Evolutionary conservation across 2,888 invertebrate genomes (phyloP), one percentile per base, ranked within the genome.

Genomic region (Megaustenia siamemsis): DNA sequence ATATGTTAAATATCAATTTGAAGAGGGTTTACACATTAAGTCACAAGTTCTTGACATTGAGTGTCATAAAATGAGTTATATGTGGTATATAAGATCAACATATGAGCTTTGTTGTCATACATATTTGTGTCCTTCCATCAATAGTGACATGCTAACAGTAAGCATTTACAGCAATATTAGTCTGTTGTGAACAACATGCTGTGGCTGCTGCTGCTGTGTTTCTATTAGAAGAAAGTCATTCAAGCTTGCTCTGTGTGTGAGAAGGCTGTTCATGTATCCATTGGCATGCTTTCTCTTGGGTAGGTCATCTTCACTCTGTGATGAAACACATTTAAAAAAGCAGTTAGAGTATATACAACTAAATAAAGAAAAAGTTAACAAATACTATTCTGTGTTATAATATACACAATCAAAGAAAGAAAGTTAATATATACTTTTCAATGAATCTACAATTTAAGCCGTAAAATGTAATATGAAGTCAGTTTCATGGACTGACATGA

Each of bases 211-310:
- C 32, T 63, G 63, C 6, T 10, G 12, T 12, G 32, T 2, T 4
- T 12, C 32, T 63, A 32, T 6, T 10, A 45, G 6, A 45, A 45
- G 6, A 45, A 45, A 63, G 63, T 28, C 43, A 21, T 56, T n/a
- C n/a, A 21, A 56, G n/a, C 43, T 71, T 15, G 3, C 8, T 5
- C 43, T 43, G 40, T 12, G 5, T 24, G 40, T 71, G 71, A 2
- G 71, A 28, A 24, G 69, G n/a, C 45, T 4, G 15, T 35, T 73
- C 49, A 73, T 49, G 49, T 73, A 49, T 73, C 73, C 73, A 73
- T 73, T 32, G n/a, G 73, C 73, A 73, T 73, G 49, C 73, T 73
- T 49, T 73, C 73, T 73, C 73, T 73, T 21, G 73, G 49, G 21
- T 73, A 73, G 45, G 73, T 73, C 73, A 73, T 73, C 73, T 73